These are phyloP conservation scores for Aviceda subcristata DNA, from an alignment of 2,113 vertebrate species.

Conservation along the genomic window DNA sequence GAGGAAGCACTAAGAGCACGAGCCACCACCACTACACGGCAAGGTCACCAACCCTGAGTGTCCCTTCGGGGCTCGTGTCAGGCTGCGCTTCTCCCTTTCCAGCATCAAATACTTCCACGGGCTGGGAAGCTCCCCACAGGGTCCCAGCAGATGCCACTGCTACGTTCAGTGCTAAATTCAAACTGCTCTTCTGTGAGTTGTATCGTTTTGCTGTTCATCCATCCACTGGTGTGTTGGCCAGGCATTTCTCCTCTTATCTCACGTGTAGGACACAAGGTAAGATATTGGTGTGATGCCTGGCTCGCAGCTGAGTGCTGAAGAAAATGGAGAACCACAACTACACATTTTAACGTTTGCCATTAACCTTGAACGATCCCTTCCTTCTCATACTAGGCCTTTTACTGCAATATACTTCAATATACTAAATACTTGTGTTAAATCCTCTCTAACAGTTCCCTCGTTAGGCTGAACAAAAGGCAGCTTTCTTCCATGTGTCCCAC, in stretches of 20 bases:
- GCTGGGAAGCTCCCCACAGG: neutral
- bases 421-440: neutral
- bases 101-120: fast-evolving
- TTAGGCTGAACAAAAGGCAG: neutral
- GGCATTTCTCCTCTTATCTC: neutral
- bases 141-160: neutral
- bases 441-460: neutral
- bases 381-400: neutral
- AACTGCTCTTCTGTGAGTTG: neutral
- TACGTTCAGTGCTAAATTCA: neutral
- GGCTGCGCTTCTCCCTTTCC: neutral
- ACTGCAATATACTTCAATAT: neutral
- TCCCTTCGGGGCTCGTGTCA: neutral
- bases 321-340: neutral
- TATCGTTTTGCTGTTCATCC: neutral
- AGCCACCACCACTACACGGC: fast-evolving
- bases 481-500: neutral
- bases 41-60: fast-evolving
- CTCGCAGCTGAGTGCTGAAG: neutral
- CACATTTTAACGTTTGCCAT: neutral
- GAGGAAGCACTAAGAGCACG: neutral
- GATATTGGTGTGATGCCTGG: neutral
- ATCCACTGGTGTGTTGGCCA: fast-evolving
- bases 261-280: fast-evolving
- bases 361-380: neutral